Conservation (phyloP, 1,140 invertebrate species). For the Nymphalis io region DNA sequence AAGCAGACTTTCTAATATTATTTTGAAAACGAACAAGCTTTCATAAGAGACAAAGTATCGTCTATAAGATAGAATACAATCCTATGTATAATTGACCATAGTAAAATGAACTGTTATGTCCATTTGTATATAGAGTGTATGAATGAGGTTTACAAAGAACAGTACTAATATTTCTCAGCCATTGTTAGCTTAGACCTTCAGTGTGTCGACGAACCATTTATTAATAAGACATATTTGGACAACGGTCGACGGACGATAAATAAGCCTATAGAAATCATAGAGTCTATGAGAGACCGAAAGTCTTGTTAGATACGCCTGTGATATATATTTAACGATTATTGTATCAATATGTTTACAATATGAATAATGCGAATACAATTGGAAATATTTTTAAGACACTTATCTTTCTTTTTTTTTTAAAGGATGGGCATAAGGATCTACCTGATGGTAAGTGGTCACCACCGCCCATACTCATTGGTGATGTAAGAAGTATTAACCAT, state of each 20-base stretch:
- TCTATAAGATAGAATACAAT: background rate
- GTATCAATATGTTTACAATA: slow-evolving; percentile 34
- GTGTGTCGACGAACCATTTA: slow-evolving; percentile 56
- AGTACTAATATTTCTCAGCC: slow-evolving; percentile 56
- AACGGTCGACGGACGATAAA: slow-evolving; percentile 62
- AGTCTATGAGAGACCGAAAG: slow-evolving; percentile 36
- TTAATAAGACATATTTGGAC: slow-evolving; percentile 74
- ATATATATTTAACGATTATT: slow-evolving; percentile 44
- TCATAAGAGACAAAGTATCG: background rate
- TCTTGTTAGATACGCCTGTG: slow-evolving; percentile 42
- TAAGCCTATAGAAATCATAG: slow-evolving; percentile 53
- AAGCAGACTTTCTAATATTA: no score
- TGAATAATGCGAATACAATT: slow-evolving; percentile 16
- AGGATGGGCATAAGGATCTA: background rate
- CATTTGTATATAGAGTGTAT: slow-evolving; percentile 1
- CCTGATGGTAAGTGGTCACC: no score
- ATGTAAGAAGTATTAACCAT: no score
- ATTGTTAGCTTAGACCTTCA: slow-evolving; percentile 52
- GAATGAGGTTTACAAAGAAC: slow-evolving; percentile 45
- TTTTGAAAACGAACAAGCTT: background rate
- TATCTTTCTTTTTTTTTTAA: background rate
- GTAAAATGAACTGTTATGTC: background rate
- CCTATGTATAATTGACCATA: slow-evolving; percentile 14
- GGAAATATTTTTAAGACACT: slow-evolving; percentile 22
- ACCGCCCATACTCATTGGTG: no score